Evolutionary conservation across 2,888 invertebrate genomes (phyloP), one percentile per base, ranked within the genome.

Genomic region (Meliscaeva auricollis): DNA sequence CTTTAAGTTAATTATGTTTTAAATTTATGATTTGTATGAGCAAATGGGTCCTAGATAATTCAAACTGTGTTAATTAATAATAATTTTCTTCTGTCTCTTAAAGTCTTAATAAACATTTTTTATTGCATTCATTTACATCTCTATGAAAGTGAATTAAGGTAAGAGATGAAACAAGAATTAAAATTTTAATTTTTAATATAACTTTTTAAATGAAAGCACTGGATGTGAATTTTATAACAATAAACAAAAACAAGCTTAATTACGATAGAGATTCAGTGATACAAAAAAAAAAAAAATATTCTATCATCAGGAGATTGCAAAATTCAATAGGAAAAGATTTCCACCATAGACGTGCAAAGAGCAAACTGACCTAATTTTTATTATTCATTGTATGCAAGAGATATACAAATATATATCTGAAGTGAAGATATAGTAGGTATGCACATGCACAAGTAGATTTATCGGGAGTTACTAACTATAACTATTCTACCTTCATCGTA

Each of bases 341-440:
- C 35, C 62, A 77, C 30, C n/a, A n/a, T n/a, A 58, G 66, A 26
- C 20, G 35, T 56, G 32, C 50, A 75, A 52, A 60, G 69, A 69
- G 48, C 70, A 38, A 66, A 66, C 30, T 82, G 82, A 87, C 87
- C 87, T 68, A 77, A 82, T 87, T 87, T 82, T 82, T 78, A 81
- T 69, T 81, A 81, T 85, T 81, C 85, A 85, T 81, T 30, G 54
- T 80, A 85, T 85, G 72, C 76, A 73, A 73, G 35, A 46, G 32
- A 64, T 48, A 69, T 38, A 46, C 54, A n/a, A 35, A 9, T 38
- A 9, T 13, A 38, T 26, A 26, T 26, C 26, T 26, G 4, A 26
- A 4, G 56, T 35, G 58, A 32, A 66, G 64, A 44, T 46, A 15
- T 48, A n/a, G n/a, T n/a, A n/a, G n/a, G 13, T 76, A 32, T 75